phyloP scores from a whole-genome alignment of 1,140 invertebrate species.

The Batillaria attramentaria region DNA sequence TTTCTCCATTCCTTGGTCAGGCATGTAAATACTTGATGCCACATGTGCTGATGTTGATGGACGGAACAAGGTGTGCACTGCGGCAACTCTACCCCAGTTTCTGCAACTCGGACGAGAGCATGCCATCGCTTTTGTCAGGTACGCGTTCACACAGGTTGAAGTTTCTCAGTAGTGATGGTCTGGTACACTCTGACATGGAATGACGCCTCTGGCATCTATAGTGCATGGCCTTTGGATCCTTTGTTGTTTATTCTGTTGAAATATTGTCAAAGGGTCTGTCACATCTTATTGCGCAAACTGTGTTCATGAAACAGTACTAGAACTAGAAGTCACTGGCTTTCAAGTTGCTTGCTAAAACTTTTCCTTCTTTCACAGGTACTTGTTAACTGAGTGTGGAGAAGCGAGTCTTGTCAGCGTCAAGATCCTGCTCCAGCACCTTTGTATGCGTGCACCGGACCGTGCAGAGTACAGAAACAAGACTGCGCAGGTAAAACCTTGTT shows the following conservation, averaged over 20 bases:
- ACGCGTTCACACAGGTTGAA: no score
- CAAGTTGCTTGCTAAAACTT: no score
- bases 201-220: no score
- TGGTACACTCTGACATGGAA: no score
- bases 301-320: no score
- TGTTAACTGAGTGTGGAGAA: constrained; percentile 70
- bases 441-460: constrained; percentile 76
- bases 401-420: constrained; percentile 68
- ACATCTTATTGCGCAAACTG: no score
- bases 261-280: no score
- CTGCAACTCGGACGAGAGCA: constrained; percentile 72
- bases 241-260: no score
- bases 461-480: constrained; percentile 76
- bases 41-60: constrained; percentile 70
- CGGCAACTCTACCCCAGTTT: constrained; percentile 70
- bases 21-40: constrained; percentile 74
- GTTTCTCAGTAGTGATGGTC: no score
- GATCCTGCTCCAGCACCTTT: constrained; percentile 76
- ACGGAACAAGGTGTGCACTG: constrained; percentile 61
- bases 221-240: no score
- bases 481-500: constrained; percentile 61
- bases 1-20: constrained; percentile 42
- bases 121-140: constrained; percentile 74
- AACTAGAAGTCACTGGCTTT: no score
- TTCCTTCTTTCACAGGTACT: constrained; percentile 52